Percentiles rank a stretch among this genome's conserved stretches.
Evolutionary conservation across 2,888 invertebrate species (phyloP).

Genomic region (Agrochola circellaris): DNA sequence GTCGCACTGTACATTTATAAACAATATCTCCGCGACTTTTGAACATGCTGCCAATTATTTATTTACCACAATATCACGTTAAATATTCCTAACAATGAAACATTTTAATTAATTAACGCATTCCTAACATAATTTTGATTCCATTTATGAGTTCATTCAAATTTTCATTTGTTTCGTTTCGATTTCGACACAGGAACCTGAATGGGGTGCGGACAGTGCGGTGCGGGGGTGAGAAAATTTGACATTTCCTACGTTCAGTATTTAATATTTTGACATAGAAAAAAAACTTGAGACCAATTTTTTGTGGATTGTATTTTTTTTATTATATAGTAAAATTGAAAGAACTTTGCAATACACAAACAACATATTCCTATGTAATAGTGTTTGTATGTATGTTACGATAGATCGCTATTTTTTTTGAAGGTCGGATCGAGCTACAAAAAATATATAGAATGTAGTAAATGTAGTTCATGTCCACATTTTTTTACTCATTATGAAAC

Average conservation of each 20-base stretch:
- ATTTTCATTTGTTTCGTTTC: constrained; percentile 77
- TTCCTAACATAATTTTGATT: constrained; percentile 64
- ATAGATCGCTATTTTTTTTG: background rate
- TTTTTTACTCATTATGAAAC: background rate
- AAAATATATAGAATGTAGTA: background rate
- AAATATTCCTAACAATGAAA: constrained; percentile 58
- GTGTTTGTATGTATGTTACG: background rate
- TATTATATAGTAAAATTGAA: background rate
- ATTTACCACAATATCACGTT: constrained; percentile 48
- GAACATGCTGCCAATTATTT: constrained; percentile 86
- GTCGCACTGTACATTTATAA: constrained; percentile 96
- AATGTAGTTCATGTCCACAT: background rate
- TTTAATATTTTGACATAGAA: background rate
- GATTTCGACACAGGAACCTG: constrained; percentile 64
- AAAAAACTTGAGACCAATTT: background rate
- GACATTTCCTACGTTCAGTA: constrained; percentile 57
- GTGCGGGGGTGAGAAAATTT: constrained; percentile 66
- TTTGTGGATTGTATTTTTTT: background rate
- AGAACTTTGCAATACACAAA: background rate
- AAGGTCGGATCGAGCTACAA: background rate
- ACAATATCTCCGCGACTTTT: constrained; percentile 94
- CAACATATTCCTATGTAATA: background rate
- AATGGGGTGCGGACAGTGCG: constrained; percentile 67
- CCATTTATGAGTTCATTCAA: constrained; percentile 61
- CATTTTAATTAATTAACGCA: constrained; percentile 66